These are phyloP conservation scores for Zygogramma bicolorata DNA, from an alignment of 2,888 invertebrate genomes.

Conservation along the genomic window DNA sequence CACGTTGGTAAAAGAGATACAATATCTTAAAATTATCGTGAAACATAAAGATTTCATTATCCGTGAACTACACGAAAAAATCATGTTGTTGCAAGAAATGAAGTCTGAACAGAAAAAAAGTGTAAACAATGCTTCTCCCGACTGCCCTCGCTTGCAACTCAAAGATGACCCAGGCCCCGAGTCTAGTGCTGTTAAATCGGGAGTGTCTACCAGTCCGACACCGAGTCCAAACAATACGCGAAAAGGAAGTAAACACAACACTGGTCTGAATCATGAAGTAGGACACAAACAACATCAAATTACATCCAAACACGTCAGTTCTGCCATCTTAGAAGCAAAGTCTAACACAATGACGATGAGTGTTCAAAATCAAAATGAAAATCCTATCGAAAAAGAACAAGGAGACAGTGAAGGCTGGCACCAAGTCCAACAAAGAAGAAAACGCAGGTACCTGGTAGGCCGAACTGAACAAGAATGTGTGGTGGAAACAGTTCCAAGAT, in stretches of 20 bases:
- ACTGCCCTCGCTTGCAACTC: background rate
- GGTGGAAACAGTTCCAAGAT: background rate
- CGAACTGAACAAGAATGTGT: background rate
- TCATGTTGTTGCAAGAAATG: background rate
- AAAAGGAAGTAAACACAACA: background rate
- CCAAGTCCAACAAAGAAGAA: background rate
- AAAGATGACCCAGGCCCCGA: too few species aligned
- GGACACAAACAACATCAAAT: background rate
- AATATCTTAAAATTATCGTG: background rate
- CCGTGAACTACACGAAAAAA: background rate
- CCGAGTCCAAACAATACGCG: background rate
- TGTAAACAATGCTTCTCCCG: background rate
- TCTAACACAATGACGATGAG: background rate
- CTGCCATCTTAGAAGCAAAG: background rate
- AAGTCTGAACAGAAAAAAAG: background rate
- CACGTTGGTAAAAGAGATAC: background rate
- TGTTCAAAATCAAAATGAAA: background rate
- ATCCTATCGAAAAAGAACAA: background rate
- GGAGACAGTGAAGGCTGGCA: constrained; percentile 1
- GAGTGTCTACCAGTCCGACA: background rate
- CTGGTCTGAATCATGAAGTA: background rate
- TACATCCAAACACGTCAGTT: background rate
- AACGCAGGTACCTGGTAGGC: background rate
- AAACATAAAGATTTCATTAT: background rate
- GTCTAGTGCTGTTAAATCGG: background rate